A percentile compares a stretch with the other conserved stretches of the same genome.
Conservation (phyloP, 1,140 invertebrate genomes). For the Heliconius hermathena region DNA sequence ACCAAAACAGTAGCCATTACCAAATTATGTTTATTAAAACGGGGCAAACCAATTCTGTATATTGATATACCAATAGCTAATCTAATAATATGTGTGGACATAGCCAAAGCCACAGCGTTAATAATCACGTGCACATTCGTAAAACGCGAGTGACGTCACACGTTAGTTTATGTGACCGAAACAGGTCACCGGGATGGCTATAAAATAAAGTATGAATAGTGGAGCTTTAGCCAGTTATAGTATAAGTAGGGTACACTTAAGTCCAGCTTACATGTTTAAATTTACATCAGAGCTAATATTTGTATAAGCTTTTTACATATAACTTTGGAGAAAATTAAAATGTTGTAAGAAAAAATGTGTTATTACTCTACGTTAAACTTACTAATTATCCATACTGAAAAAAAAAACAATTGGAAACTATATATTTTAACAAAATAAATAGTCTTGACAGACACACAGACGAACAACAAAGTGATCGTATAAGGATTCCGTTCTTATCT, state of each 20-base stretch:
- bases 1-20: background rate
- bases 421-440: too few relatives aligned
- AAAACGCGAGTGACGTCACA: conserved; percentile 59
- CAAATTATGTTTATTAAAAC: conserved; percentile 1
- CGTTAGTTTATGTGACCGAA: conserved; percentile 57
- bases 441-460: too few relatives aligned
- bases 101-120: conserved; percentile 27
- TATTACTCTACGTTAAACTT: background rate
- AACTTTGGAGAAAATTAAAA: background rate
- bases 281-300: background rate
- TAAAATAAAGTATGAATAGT: conserved; percentile 24
- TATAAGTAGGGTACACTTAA: background rate
- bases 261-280: background rate
- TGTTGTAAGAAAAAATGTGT: background rate
- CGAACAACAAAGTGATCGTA: too few relatives aligned
- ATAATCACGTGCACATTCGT: conserved; percentile 42
- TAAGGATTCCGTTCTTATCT: too few relatives aligned
- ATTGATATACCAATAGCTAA: conserved; percentile 12
- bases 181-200: conserved; percentile 56
- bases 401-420: too few relatives aligned
- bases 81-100: conserved; percentile 31
- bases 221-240: background rate
- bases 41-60: conserved; percentile 9
- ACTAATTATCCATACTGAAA: too few relatives aligned
- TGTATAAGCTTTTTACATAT: background rate